These are phyloP conservation scores for Formica selysi DNA, from an alignment of 1,140 invertebrate species.

Conservation along the genomic window DNA sequence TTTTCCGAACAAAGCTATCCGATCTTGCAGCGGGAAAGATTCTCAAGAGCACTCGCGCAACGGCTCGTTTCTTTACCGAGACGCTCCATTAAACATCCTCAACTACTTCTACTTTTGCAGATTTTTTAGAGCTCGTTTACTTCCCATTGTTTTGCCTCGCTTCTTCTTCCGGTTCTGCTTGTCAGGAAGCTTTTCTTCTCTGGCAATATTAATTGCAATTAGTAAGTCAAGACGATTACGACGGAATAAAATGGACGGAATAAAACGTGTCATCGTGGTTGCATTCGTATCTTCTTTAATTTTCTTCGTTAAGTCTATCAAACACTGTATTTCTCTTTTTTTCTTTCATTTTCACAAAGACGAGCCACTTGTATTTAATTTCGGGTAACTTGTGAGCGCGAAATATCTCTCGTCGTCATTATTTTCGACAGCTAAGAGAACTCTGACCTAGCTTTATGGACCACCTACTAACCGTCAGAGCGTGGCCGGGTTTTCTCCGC, in stretches of 20 bases:
- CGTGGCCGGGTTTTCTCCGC: conserved; percentile 53
- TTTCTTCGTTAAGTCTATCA: background rate
- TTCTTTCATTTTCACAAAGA: background rate
- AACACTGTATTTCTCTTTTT: background rate
- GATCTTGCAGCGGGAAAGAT: conserved; percentile 40
- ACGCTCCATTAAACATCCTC: conserved; percentile 61
- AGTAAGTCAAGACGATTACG: conserved; percentile 59
- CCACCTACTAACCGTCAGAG: conserved; percentile 54
- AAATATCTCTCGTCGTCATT: conserved; percentile 20
- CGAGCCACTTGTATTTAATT: conserved; percentile 13
- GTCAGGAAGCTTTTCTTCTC: conserved; percentile 49
- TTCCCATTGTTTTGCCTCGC: conserved; percentile 54
- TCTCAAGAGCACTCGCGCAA: conserved; percentile 43
- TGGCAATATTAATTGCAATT: conserved; percentile 32
- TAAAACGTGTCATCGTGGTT: background rate
- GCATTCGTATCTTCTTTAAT: background rate
- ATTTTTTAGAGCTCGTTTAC: conserved; percentile 67
- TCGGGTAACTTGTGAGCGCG: background rate
- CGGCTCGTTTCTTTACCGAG: conserved; percentile 58
- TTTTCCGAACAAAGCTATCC: conserved; percentile 46
- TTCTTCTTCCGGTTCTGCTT: conserved; percentile 31
- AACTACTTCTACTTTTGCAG: conserved; percentile 50
- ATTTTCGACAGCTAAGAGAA: conserved; percentile 38
- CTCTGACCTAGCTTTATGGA: conserved; percentile 34
- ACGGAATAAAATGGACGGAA: background rate